A percentile compares a stretch with the other conserved stretches of the same genome.
Evolutionary conservation across 2,113 vertebrate genomes (phyloP).

Genomic region (Macquaria ambigua): DNA sequence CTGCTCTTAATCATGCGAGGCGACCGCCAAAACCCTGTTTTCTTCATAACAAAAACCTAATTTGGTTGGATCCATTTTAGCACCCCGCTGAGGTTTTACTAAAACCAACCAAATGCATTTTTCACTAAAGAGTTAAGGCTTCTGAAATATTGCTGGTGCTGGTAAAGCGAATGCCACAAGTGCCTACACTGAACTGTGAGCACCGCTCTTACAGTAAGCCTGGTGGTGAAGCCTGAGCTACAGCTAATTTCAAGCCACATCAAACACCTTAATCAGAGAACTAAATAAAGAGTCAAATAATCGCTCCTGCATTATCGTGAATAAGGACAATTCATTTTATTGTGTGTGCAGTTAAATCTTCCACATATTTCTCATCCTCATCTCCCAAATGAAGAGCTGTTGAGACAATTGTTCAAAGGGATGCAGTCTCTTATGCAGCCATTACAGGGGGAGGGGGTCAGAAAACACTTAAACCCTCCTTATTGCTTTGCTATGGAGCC

Average conservation of each 20-base stretch:
- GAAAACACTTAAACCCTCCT: conserved; percentile 76
- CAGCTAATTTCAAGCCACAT: conserved; percentile 62
- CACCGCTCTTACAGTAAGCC: background rate
- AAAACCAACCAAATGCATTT: background rate
- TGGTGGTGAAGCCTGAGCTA: background rate
- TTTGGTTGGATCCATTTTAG: background rate
- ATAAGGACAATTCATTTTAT: conserved; percentile 33
- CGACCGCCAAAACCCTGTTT: background rate
- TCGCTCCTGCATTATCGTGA: conserved; percentile 37
- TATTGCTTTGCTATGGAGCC: conserved; percentile 74
- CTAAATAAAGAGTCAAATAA: conserved; percentile 50
- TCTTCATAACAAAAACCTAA: background rate
- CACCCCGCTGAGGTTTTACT: background rate
- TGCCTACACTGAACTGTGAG: background rate
- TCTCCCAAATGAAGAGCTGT: conserved; percentile 2
- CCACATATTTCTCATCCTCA: conserved; percentile 17
- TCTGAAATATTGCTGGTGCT: background rate
- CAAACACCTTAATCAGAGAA: conserved; percentile 45
- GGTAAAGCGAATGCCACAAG: conserved; percentile 6
- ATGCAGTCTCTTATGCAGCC: conserved; percentile 52
- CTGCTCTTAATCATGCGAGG: background rate
- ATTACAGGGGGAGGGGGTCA: conserved; percentile 35
- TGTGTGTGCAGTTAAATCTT: conserved; percentile 27
- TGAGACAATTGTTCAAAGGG: conserved; percentile 61
- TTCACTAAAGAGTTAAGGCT: background rate